Evolutionary conservation across 2,888 invertebrate species (phyloP).

Genomic region (Sphinx pinastri): DNA sequence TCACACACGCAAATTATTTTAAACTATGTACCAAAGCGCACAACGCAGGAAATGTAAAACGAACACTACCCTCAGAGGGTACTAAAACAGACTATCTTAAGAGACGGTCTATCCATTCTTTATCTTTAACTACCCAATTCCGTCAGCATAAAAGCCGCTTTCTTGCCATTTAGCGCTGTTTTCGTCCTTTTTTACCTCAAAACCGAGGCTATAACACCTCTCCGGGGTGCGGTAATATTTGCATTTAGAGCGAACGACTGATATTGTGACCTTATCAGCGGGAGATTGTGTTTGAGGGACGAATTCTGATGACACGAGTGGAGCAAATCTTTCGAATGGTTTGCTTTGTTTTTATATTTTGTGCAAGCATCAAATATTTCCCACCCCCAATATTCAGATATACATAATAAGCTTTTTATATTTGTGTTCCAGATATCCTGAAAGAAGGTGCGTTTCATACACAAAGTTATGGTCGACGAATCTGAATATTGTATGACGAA

Average conservation of each 20-base stretch:
- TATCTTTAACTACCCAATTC: constrained; percentile 76
- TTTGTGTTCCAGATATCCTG: not conserved
- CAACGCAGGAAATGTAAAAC: constrained; percentile 42
- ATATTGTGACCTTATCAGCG: constrained; percentile 80
- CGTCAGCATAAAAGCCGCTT: constrained; percentile 77
- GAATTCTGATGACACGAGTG: constrained; percentile 69
- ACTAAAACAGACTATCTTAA: constrained; percentile 57
- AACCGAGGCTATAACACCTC: constrained; percentile 79
- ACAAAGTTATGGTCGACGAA: too few relatives aligned
- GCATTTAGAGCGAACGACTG: constrained; percentile 83
- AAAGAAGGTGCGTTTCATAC: too few relatives aligned
- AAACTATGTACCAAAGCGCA: constrained; percentile 3
- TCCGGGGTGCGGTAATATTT: constrained; percentile 80
- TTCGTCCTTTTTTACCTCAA: constrained; percentile 79
- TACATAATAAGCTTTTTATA: not conserved
- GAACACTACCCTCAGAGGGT: constrained; percentile 41
- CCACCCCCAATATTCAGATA: not conserved
- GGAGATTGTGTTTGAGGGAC: constrained; percentile 77
- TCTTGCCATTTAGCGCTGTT: constrained; percentile 78
- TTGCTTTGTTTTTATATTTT: constrained; percentile 17
- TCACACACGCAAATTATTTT: constrained; percentile 2
- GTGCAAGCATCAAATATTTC: not conserved
- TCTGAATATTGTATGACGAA: too few relatives aligned
- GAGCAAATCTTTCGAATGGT: constrained; percentile 54
- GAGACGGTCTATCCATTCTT: constrained; percentile 70